These are phyloP conservation scores for Artemia franciscana DNA, from an alignment of 1,140 invertebrate genomes.

Conservation along the genomic window DNA sequence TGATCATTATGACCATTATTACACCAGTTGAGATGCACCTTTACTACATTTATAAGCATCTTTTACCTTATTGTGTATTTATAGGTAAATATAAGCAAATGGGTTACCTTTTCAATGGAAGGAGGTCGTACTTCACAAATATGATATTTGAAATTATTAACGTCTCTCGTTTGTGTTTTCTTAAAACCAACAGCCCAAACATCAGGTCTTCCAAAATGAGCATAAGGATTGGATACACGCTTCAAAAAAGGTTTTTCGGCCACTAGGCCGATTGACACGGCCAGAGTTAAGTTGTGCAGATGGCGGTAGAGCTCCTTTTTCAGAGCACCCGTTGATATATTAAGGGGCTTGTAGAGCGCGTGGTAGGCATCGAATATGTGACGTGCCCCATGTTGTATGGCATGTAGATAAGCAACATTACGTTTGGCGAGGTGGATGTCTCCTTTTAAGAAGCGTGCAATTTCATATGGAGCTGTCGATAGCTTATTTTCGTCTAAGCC, in stretches of 20 bases:
- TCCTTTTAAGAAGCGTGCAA: not conserved
- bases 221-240: constrained; percentile 12
- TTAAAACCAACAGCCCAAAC: constrained; percentile 11
- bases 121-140: constrained; percentile 13
- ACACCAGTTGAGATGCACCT: no score
- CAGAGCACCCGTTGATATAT: not conserved
- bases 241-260: constrained; percentile 8
- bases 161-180: constrained; percentile 4
- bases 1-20: no score
- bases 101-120: constrained; percentile 13
- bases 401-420: constrained; percentile 12
- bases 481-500: not conserved
- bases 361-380: constrained; percentile 13
- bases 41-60: no score
- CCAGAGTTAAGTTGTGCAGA: constrained; percentile 9
- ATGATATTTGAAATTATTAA: constrained; percentile 8
- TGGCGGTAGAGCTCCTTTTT: constrained; percentile 9
- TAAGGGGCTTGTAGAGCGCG: constrained; percentile 1
- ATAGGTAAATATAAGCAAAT: no score
- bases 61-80: no score
- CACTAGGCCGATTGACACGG: constrained; percentile 11
- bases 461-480: not conserved
- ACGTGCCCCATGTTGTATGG: constrained; percentile 13
- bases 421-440: not conserved
- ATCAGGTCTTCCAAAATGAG: constrained; percentile 12